Base-by-base conservation (phyloP, 2,797 vertebrate genomes). In the Chelon labrosus region DNA sequence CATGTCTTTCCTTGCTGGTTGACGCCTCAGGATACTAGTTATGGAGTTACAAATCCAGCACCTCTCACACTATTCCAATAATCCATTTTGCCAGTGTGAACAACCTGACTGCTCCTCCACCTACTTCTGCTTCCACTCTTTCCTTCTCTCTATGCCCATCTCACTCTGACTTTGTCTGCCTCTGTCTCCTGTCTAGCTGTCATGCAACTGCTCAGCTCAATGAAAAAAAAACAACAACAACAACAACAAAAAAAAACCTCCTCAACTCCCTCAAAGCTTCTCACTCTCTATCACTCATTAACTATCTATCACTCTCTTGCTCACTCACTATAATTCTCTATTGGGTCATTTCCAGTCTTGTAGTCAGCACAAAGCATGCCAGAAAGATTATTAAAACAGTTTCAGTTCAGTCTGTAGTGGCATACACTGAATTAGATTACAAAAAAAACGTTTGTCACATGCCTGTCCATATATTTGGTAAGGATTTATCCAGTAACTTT, bases 261-360 rank as follows among this genome's bases (percentile, higher is more conserved):
- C 52, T 27, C 51, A 27, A 41, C 10, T 25, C 57, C 57, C 14
- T 62, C 16, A 39, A 62, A 78, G 25, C 16, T 46, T 49, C 62
- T 72, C 60, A 37, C 20, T 35, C 14, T 47, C 11, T 64, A 35
- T 41, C 65, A 66, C 51, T 81, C 65, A 75, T 73, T 82, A 79
- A 71, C 62, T 12, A 60, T 70, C 55, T 52, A 65, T 77, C 60
- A 59, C 27, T 66, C 39, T 54, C 60, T 39, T 10, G 42, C 41
- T 55, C 19, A 27, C 27, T 7, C 50, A 42, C n/a, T 57, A 47
- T 73, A 25, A 51, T 27, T 20, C 20, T 46, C 41, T 37, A 44
- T 20, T 55, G 52, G 38, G 64, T 44, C 25, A 35, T 62, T 67
- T 67, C 10, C 46, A 50, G 20, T 56, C 16, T 10, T 53, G 19